phyloP scores from a whole-genome alignment of 2,113 vertebrate genomes.

The Apeltes quadracus region DNA sequence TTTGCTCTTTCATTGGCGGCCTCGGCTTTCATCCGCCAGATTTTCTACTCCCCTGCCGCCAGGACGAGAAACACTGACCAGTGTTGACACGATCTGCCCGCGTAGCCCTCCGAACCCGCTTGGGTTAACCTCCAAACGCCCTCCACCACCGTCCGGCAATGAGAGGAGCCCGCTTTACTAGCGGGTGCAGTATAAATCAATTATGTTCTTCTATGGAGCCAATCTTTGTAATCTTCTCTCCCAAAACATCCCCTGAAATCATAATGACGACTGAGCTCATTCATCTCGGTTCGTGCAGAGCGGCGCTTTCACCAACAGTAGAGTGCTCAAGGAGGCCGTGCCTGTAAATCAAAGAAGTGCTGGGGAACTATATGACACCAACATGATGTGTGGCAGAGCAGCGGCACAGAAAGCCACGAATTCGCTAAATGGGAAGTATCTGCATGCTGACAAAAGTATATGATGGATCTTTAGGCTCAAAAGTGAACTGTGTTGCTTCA shows the following conservation, averaged over 20 bases:
- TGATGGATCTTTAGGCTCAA: background rate
- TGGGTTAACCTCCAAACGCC: slow-evolving; percentile 39
- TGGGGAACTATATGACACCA: background rate
- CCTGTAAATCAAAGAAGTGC: background rate
- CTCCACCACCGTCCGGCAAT: slow-evolving; percentile 11
- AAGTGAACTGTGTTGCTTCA: background rate
- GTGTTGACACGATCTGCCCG: background rate
- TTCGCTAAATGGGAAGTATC: background rate
- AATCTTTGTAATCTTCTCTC: slow-evolving; percentile 49
- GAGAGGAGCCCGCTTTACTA: slow-evolving; percentile 33
- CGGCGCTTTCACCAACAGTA: background rate
- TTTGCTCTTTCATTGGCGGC: slow-evolving; percentile 3
- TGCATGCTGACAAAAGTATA: background rate
- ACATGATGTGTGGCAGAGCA: background rate
- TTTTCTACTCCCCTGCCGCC: background rate
- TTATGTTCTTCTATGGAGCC: slow-evolving; percentile 66
- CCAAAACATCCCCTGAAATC: slow-evolving; percentile 47
- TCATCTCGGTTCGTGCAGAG: slow-evolving; percentile 37
- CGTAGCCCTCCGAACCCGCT: background rate
- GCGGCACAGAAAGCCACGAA: background rate
- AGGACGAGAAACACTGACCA: slow-evolving; percentile 9
- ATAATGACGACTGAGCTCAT: slow-evolving; percentile 46
- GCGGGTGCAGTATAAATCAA: slow-evolving; percentile 74
- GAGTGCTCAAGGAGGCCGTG: slow-evolving; percentile 1
- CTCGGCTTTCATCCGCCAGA: background rate